Conservation (phyloP, 2,113 vertebrate genomes). For the Enhydra lutris region DNA sequence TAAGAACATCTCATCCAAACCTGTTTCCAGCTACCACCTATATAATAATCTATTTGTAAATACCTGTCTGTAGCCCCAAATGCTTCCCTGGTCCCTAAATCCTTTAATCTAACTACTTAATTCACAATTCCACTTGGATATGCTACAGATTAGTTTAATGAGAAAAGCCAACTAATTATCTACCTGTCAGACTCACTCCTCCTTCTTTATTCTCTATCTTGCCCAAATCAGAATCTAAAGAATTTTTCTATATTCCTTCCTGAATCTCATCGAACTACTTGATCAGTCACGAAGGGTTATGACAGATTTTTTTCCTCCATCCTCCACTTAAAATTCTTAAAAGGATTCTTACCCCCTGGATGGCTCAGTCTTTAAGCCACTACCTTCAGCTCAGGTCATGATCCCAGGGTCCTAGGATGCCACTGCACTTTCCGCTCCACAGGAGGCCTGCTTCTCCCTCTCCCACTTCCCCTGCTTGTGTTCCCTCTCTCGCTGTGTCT, state of each 20-base stretch:
- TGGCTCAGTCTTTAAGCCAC: too few relatives aligned
- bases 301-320: background rate
- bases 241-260: background rate
- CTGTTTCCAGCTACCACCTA: background rate
- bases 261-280: background rate
- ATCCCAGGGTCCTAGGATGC: too few relatives aligned
- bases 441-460: too few relatives aligned
- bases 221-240: background rate
- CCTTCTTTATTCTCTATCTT: background rate
- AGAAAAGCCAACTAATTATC: background rate
- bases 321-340: background rate
- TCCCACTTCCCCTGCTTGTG: too few relatives aligned
- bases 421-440: too few relatives aligned
- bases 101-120: background rate
- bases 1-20: background rate
- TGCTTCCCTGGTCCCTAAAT: background rate
- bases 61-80: background rate
- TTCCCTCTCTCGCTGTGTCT: too few relatives aligned
- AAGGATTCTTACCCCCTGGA: background rate
- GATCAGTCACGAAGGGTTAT: background rate
- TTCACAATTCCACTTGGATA: background rate
- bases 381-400: too few relatives aligned
- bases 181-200: background rate
- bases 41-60: background rate
- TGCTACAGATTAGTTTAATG: background rate